phyloP scores from a whole-genome alignment of 2,797 vertebrate species.

The Rachycentron canadum region DNA sequence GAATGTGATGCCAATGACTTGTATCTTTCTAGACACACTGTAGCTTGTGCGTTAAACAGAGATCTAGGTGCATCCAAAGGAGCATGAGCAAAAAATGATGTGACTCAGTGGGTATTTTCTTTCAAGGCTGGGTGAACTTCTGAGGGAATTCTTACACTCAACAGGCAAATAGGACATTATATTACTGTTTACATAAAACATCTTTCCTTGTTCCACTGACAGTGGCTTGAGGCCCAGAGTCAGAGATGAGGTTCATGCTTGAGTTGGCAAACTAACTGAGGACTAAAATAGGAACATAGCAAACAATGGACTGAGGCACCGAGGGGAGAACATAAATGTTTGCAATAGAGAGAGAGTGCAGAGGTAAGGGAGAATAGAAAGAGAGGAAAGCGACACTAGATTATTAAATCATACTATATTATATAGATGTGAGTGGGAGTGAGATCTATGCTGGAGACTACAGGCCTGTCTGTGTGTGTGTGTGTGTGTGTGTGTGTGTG shows the following conservation, averaged over 20 bases:
- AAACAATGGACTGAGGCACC: constrained; percentile 58
- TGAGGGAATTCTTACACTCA: constrained; percentile 67
- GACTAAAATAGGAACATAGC: constrained; percentile 69
- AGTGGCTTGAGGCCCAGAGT: constrained; percentile 68
- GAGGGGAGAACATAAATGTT: constrained; percentile 43
- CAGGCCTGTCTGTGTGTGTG: constrained; percentile 48
- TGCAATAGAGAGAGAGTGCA: constrained; percentile 32
- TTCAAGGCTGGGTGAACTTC: constrained; percentile 59
- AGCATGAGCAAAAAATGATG: constrained; percentile 13
- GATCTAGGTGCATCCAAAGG: constrained; percentile 10
- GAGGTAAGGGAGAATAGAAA: constrained; percentile 29
- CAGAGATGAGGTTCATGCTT: constrained; percentile 70
- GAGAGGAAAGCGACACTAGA: constrained; percentile 20
- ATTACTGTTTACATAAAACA: constrained; percentile 79
- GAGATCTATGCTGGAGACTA: constrained; percentile 30
- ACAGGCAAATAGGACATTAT: constrained; percentile 77
- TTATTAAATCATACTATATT: constrained; percentile 49
- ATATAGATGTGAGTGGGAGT: constrained; percentile 20
- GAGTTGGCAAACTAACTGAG: constrained; percentile 72
- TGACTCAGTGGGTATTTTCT: constrained; percentile 55
- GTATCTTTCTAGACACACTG: not conserved
- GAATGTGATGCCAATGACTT: constrained; percentile 15
- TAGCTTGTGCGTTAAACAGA: constrained; percentile 23
- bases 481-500: constrained; percentile 48
- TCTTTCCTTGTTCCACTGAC: constrained; percentile 74